phyloP scores from a whole-genome alignment of 2,888 invertebrate genomes.

The Julus scanicus region DNA sequence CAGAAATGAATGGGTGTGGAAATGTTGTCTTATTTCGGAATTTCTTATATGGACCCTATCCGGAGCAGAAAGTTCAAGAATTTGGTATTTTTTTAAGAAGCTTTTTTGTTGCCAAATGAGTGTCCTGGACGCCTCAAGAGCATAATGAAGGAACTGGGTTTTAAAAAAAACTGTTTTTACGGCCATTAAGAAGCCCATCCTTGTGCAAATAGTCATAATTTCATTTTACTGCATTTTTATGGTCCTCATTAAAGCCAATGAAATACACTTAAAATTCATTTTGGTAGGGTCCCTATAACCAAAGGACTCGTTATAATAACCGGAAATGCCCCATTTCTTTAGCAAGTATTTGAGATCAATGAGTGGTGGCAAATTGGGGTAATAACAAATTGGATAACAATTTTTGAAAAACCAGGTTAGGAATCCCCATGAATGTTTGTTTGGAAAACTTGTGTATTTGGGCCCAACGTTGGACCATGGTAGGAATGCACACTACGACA shows the following conservation, averaged over 20 bases:
- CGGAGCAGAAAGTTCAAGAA: not conserved
- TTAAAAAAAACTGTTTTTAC: not conserved
- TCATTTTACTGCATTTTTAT: not conserved
- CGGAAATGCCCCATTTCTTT: not conserved
- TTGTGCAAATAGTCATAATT: not conserved
- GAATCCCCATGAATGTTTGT: too few relatives aligned
- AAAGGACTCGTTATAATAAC: not conserved
- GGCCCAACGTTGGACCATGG: too few relatives aligned
- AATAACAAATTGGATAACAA: too few relatives aligned
- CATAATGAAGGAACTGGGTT: not conserved
- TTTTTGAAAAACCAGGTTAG: too few relatives aligned
- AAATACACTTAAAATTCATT: not conserved
- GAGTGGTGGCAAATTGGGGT: too few relatives aligned
- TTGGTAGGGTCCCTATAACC: not conserved
- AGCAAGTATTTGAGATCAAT: not conserved
- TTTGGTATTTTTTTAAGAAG: not conserved
- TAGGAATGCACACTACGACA: too few relatives aligned
- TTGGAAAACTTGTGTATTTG: too few relatives aligned
- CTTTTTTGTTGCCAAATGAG: constrained; percentile 1
- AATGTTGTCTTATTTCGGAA: not conserved
- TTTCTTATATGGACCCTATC: constrained; percentile 1
- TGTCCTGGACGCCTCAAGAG: not conserved
- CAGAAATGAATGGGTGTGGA: too few relatives aligned
- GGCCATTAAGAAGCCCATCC: constrained; percentile 6
- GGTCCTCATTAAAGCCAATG: not conserved